Conservation (phyloP, 2,888 invertebrate genomes). For the Calameuta filiformis region DNA sequence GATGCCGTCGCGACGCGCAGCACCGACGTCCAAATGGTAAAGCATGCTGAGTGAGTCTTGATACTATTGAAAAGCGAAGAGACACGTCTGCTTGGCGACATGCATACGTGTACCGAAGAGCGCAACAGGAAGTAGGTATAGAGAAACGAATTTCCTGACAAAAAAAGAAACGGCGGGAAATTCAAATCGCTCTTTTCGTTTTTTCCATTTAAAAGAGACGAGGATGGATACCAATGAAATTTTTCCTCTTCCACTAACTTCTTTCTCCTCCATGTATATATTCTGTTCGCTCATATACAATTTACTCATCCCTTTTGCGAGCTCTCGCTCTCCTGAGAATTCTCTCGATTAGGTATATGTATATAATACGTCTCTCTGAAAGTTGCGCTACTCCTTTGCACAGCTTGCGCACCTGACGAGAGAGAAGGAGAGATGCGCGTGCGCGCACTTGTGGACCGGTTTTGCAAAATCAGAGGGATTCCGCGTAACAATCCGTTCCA, state of each 20-base stretch:
- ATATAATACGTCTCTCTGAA: not conserved
- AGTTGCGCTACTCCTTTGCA: not conserved
- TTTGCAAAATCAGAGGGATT: not conserved
- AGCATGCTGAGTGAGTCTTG: not conserved
- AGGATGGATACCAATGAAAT: not conserved
- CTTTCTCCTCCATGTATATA: not conserved
- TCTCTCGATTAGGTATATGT: not conserved
- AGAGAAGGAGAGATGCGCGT: not conserved
- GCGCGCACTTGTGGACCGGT: not conserved
- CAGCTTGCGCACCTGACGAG: constrained; percentile 2
- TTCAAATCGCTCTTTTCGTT: not conserved
- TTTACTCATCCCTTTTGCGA: not conserved
- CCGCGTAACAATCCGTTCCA: not conserved
- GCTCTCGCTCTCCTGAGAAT: not conserved
- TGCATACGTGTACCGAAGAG: not conserved
- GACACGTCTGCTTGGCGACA: not conserved
- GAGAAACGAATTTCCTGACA: not conserved
- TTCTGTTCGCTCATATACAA: not conserved
- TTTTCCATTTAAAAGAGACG: not conserved
- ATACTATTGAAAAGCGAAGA: not conserved
- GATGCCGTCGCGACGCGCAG: not conserved
- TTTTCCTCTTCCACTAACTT: not conserved
- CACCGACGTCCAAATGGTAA: not conserved
- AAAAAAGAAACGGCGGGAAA: not conserved
- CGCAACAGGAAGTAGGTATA: not conserved